phyloP scores from a whole-genome alignment of 2,113 vertebrate species.

The Geothlypis trichas region DNA sequence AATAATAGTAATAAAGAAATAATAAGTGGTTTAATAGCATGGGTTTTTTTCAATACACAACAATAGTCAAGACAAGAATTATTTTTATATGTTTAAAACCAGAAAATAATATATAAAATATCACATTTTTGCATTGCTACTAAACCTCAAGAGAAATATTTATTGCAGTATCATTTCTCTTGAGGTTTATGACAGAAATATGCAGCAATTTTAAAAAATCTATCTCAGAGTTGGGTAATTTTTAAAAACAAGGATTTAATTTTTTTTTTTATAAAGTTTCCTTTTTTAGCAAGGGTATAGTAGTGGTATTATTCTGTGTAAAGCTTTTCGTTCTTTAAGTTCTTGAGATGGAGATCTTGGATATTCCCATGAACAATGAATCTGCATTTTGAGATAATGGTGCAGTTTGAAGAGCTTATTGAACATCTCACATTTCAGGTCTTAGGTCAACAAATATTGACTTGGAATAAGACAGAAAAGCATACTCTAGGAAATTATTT shows the following conservation, averaged over 20 bases:
- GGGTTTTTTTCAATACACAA: not conserved
- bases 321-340: not conserved
- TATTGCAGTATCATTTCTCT: not conserved
- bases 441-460: not conserved
- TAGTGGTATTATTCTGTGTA: not conserved
- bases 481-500: not conserved
- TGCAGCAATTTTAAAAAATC: not conserved
- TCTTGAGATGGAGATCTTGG: not conserved
- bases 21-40: not conserved
- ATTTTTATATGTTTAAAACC: not conserved
- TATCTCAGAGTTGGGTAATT: not conserved
- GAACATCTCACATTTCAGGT: not conserved
- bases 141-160: not conserved
- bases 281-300: not conserved
- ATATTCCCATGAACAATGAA: not conserved
- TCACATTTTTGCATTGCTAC: not conserved
- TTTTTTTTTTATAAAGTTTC: not conserved
- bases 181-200: not conserved
- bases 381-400: not conserved
- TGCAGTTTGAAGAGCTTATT: not conserved
- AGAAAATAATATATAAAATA: not conserved
- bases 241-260: not conserved
- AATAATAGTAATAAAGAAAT: not conserved
- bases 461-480: not conserved
- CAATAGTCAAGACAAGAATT: not conserved